phyloP scores from a whole-genome alignment of 2,113 vertebrate species.

The Heteronetta atricapilla region DNA sequence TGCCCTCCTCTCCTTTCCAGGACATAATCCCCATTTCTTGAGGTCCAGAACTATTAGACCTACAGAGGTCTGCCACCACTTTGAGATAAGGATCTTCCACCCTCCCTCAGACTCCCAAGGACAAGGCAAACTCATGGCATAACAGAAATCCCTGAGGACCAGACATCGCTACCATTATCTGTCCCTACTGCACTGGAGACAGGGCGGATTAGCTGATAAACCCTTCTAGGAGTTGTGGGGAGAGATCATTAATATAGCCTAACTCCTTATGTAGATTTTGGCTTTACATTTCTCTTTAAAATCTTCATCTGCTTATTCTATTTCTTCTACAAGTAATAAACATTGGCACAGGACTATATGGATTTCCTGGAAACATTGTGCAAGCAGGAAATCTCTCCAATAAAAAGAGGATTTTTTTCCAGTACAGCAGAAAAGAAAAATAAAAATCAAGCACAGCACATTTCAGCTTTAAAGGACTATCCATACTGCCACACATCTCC shows the following conservation, averaged over 20 bases:
- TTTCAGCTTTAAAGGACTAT: conserved; percentile 17
- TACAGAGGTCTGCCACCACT: neutral
- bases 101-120: neutral
- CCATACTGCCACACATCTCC: neutral
- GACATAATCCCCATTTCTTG: neutral
- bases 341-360: conserved; percentile 37
- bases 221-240: neutral
- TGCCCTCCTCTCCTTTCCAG: neutral
- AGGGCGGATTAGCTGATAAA: conserved; percentile 13
- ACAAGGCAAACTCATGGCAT: neutral
- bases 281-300: neutral
- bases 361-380: conserved; percentile 74
- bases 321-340: conserved; percentile 70
- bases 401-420: conserved; percentile 50
- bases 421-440: neutral
- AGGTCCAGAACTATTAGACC: neutral
- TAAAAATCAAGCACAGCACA: neutral
- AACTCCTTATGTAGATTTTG: neutral
- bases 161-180: neutral
- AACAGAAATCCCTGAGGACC: neutral
- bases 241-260: neutral
- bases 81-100: neutral
- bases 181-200: neutral
- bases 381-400: conserved; percentile 68
- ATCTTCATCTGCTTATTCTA: conserved; percentile 44